Percentiles rank a stretch among this genome's conserved stretches.
phyloP scores from a whole-genome alignment of 2,888 invertebrate species.

The Nephrotoma guestfalica region DNA sequence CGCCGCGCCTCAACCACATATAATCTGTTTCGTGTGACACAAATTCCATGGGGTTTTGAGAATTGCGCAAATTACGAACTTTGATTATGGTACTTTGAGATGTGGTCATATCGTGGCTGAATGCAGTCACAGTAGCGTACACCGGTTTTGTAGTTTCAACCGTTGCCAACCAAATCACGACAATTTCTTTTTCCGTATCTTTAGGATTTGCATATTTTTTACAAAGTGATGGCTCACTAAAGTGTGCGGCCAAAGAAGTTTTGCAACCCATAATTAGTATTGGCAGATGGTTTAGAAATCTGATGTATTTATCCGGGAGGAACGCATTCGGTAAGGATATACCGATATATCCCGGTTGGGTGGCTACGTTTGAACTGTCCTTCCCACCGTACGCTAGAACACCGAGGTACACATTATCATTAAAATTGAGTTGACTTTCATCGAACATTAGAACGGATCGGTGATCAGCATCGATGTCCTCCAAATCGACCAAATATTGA shows the following conservation, averaged over 20 bases:
- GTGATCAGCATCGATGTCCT: constrained; percentile 16
- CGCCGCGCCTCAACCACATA: constrained; percentile 18
- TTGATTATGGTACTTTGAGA: constrained; percentile 19
- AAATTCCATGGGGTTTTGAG: constrained; percentile 18
- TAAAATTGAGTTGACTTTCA: constrained; percentile 14
- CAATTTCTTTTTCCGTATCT: constrained; percentile 14
- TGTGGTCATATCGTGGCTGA: constrained; percentile 18
- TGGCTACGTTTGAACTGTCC: not conserved
- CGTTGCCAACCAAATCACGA: constrained; percentile 19
- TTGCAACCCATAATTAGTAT: constrained; percentile 20
- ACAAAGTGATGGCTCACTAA: not conserved
- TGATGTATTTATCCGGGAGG: constrained; percentile 17
- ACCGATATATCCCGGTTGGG: constrained; percentile 17
- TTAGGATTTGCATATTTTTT: constrained; percentile 9
- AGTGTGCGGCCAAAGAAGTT: constrained; percentile 11
- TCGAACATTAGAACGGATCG: constrained; percentile 18
- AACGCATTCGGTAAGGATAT: constrained; percentile 20
- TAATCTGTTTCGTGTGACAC: constrained; percentile 17
- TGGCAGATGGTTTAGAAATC: constrained; percentile 19
- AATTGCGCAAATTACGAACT: constrained; percentile 16
- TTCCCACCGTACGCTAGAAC: constrained; percentile 20
- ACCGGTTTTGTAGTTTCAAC: constrained; percentile 20
- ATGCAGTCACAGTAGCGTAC: constrained; percentile 19
- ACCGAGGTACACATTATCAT: constrained; percentile 20
- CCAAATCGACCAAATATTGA: constrained; percentile 11